phyloP scores from a whole-genome alignment of 2,888 invertebrate species.

The Ophion slaviceki region DNA sequence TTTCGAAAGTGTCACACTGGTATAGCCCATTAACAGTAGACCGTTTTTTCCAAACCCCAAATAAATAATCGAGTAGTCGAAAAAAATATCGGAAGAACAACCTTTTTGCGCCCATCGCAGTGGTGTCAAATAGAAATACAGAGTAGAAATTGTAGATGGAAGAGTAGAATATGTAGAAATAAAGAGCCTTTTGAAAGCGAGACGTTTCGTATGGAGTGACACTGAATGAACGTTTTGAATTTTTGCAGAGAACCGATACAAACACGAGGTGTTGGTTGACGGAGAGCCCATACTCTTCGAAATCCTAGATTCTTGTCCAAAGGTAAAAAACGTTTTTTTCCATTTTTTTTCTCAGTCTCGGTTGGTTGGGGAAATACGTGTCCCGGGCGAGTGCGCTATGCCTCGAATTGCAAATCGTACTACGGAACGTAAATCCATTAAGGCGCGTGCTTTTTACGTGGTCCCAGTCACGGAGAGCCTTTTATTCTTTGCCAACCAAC shows the following conservation, averaged over 20 bases:
- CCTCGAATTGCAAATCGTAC: conserved; percentile 26
- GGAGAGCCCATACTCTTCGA: conserved; percentile 95
- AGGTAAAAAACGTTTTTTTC: conserved; percentile 85
- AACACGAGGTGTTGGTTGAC: conserved; percentile 94
- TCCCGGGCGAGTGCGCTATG: conserved; percentile 8
- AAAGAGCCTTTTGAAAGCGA: too few species aligned
- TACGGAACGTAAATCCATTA: conserved; percentile 20
- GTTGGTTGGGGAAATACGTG: conserved; percentile 22
- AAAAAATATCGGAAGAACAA: too few species aligned
- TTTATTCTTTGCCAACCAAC: conserved; percentile 44
- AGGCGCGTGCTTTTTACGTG: conserved; percentile 23
- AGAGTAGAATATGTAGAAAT: background rate
- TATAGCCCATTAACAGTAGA: too few species aligned
- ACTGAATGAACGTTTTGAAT: background rate
- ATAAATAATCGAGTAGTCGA: too few species aligned
- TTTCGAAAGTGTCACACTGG: too few species aligned
- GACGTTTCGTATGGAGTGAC: background rate
- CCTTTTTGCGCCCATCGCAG: too few species aligned
- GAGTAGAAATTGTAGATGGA: too few species aligned
- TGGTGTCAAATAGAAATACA: too few species aligned
- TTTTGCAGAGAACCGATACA: conserved; percentile 93
- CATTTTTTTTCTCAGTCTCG: conserved; percentile 6
- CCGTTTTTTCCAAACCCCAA: too few species aligned
- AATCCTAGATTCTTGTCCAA: conserved; percentile 95
- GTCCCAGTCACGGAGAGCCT: conserved; percentile 37